A percentile compares a stretch with the other conserved stretches of the same genome.
These are phyloP conservation scores for Hystrix cristata DNA, from an alignment of 2,113 vertebrate species.

Conservation along the genomic window DNA sequence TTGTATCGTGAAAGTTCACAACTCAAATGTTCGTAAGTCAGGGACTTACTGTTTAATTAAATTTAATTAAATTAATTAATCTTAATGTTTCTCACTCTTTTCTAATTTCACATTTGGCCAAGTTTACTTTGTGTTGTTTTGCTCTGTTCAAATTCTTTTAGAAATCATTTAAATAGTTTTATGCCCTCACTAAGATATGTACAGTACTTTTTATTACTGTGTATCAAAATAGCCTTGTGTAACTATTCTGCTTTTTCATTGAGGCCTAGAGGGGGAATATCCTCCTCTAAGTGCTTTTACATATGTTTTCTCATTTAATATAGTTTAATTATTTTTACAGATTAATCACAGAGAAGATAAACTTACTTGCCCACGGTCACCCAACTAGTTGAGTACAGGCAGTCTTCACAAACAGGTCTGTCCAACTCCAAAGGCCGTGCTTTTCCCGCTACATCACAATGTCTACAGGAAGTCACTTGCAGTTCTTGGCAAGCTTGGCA, in stretches of 20 bases:
- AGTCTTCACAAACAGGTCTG: slow-evolving; percentile 68
- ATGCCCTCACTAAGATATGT: background rate
- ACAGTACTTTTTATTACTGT: slow-evolving; percentile 20
- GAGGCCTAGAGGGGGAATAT: background rate
- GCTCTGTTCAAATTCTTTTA: background rate
- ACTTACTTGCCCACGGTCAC: slow-evolving; percentile 79
- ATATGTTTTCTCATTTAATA: slow-evolving; percentile 72
- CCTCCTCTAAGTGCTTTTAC: slow-evolving; percentile 59
- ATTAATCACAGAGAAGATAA: slow-evolving; percentile 76
- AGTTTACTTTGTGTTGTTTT: background rate
- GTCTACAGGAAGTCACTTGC: slow-evolving; percentile 73
- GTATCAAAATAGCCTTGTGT: slow-evolving; percentile 24
- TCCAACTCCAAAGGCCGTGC: background rate
- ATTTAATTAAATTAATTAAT: slow-evolving; percentile 18
- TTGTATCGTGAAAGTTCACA: background rate
- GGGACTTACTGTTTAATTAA: background rate
- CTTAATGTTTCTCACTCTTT: slow-evolving; percentile 19
- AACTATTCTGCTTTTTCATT: slow-evolving; percentile 49
- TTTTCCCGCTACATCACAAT: slow-evolving; percentile 68
- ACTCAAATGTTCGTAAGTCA: background rate
- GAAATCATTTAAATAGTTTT: slow-evolving; percentile 34
- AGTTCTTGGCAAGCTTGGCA: slow-evolving; percentile 69
- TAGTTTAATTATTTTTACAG: slow-evolving; percentile 76
- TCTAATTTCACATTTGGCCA: slow-evolving; percentile 48
- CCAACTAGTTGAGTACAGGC: slow-evolving; percentile 63